phyloP scores from a whole-genome alignment of 2,888 invertebrate genomes.

The Habroteleia sp. region DNA sequence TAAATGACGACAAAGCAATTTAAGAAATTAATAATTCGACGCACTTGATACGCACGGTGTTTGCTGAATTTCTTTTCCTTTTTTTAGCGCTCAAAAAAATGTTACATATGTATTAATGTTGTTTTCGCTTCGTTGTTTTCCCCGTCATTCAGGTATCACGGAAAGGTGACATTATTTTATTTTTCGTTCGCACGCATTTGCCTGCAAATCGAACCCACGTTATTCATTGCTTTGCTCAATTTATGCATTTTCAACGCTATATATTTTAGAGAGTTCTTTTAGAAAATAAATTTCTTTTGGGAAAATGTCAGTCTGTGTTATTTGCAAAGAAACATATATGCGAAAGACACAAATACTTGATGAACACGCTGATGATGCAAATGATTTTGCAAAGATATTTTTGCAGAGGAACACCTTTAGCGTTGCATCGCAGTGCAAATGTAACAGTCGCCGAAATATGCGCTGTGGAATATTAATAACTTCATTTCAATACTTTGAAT shows the following conservation, averaged over 20 bases:
- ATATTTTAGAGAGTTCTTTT: conserved; percentile 41
- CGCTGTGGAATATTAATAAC: no score
- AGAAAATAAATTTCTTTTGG: no score
- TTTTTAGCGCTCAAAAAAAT: conserved; percentile 36
- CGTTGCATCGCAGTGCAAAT: no score
- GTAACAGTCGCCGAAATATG: no score
- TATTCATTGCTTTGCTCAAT: conserved; percentile 55
- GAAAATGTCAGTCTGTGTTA: no score
- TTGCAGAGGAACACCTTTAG: no score
- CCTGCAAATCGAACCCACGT: conserved; percentile 64
- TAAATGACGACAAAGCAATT: background rate
- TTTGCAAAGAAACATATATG: no score
- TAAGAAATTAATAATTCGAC: background rate
- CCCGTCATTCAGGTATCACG: conserved; percentile 76
- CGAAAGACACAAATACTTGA: no score
- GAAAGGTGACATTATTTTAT: conserved; percentile 78
- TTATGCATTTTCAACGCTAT: conserved; percentile 42
- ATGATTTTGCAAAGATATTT: no score
- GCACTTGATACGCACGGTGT: conserved; percentile 43
- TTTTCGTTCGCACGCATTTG: conserved; percentile 76
- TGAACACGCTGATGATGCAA: no score
- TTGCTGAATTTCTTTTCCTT: conserved; percentile 14
- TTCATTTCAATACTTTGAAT: no score
- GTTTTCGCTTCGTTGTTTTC: conserved; percentile 75
- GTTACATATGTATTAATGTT: conserved; percentile 72